Evolutionary conservation across 2,888 invertebrate genomes (phyloP).

Genomic region (Steinernema carpocapsae): DNA sequence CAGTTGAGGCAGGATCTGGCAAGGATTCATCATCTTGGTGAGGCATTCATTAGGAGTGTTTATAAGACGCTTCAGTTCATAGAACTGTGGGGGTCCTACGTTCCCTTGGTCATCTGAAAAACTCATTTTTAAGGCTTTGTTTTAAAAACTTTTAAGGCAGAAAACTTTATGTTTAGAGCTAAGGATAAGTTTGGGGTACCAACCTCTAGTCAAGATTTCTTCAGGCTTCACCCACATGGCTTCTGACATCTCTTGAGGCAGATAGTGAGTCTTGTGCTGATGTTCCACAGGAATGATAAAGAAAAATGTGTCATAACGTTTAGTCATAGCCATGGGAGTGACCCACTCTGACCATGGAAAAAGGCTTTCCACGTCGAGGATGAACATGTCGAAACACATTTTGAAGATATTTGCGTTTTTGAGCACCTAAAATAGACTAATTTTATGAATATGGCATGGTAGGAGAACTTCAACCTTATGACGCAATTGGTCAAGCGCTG

Average conservation of each 20-base stretch:
- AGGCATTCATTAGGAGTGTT: not conserved
- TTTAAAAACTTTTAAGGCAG: no score
- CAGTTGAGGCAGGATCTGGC: not conserved
- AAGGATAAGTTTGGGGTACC: not conserved
- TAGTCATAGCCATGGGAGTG: slow-evolving; percentile 49
- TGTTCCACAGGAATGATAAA: slow-evolving; percentile 56
- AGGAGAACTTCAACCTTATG: slow-evolving; percentile 48
- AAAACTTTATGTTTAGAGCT: not conserved
- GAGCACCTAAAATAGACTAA: slow-evolving; percentile 39
- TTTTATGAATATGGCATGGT: not conserved
- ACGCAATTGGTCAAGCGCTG: slow-evolving; percentile 47
- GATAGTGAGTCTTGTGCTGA: slow-evolving; percentile 31
- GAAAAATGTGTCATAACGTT: slow-evolving; percentile 56
- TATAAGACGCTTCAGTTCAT: slow-evolving; percentile 56
- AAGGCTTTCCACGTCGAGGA: slow-evolving; percentile 49
- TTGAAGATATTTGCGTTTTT: slow-evolving; percentile 42
- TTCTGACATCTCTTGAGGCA: slow-evolving; percentile 48
- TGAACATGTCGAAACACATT: slow-evolving; percentile 12
- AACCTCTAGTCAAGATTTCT: not conserved
- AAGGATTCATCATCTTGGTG: not conserved
- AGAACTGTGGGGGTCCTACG: slow-evolving; percentile 57
- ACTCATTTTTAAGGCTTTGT: no score
- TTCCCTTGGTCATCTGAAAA: not conserved
- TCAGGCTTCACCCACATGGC: slow-evolving; percentile 45
- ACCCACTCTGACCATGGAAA: slow-evolving; percentile 63